These are phyloP conservation scores for Alcedo atthis DNA, from an alignment of 2,797 vertebrate genomes.

Conservation along the genomic window DNA sequence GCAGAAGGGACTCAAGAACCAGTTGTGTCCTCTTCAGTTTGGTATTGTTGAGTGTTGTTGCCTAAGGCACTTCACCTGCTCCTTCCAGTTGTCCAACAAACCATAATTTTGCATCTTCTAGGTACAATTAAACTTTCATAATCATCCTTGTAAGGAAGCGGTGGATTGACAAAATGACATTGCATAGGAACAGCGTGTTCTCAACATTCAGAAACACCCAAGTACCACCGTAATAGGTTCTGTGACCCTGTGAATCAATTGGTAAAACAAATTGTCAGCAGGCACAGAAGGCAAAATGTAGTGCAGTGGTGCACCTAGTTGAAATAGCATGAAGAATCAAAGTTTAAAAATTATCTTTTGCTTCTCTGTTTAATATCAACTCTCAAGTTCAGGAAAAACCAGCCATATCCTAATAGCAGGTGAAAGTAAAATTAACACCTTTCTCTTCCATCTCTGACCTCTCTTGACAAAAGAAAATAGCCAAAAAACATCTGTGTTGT, in stretches of 20 bases:
- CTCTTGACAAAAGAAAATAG: neutral
- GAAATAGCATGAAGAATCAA: neutral
- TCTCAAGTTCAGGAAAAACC: neutral
- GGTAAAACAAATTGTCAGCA: neutral
- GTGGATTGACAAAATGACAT: neutral
- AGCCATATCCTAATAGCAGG: neutral
- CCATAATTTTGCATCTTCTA: neutral
- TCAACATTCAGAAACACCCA: neutral
- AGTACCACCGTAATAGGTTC: neutral
- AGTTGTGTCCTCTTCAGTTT: neutral
- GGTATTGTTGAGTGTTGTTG: neutral
- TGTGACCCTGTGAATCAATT: neutral
- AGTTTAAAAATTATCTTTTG: neutral
- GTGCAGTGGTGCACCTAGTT: neutral
- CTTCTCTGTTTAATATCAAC: neutral
- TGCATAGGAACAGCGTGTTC: accelerated
- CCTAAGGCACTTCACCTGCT: neutral
- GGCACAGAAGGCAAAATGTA: neutral
- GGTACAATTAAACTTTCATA: neutral
- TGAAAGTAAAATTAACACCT: neutral
- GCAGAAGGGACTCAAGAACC: neutral
- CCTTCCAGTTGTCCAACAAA: neutral
- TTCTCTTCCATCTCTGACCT: neutral
- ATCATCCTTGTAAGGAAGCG: neutral
- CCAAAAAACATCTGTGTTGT: neutral